These are phyloP conservation scores for Saxidomus purpurata DNA, from an alignment of 1,140 invertebrate species.

Conservation along the genomic window DNA sequence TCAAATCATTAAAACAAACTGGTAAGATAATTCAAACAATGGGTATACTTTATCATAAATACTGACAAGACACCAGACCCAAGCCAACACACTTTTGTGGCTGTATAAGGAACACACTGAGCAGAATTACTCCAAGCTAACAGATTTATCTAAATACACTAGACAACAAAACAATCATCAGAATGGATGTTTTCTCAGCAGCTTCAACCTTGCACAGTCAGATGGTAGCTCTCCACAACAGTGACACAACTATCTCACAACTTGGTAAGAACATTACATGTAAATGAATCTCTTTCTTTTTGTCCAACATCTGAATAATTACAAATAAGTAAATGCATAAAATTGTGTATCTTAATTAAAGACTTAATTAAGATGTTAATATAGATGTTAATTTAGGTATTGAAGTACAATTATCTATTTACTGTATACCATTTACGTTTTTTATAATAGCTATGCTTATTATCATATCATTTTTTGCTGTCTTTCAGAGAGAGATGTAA, in stretches of 20 bases:
- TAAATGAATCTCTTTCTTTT: too few species aligned
- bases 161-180: neutral
- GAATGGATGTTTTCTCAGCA: neutral
- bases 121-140: neutral
- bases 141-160: too few species aligned
- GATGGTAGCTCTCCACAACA: constrained; percentile 1
- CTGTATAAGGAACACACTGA: neutral
- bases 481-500: neutral
- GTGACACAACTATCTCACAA: neutral
- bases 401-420: too few species aligned
- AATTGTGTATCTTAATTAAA: neutral
- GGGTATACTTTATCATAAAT: neutral
- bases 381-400: neutral
- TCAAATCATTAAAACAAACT: constrained; percentile 24
- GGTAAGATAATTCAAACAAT: neutral
- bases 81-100: neutral
- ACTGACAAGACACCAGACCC: neutral
- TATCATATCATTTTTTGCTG: neutral
- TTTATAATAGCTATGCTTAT: neutral
- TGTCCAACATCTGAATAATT: too few species aligned
- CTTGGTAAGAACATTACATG: neutral
- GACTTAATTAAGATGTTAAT: too few species aligned
- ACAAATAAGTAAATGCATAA: too few species aligned
- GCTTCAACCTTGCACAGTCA: constrained; percentile 3
- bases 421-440: too few species aligned